Conservation (phyloP, 1,140 invertebrate species). For the Nymphalis io region DNA sequence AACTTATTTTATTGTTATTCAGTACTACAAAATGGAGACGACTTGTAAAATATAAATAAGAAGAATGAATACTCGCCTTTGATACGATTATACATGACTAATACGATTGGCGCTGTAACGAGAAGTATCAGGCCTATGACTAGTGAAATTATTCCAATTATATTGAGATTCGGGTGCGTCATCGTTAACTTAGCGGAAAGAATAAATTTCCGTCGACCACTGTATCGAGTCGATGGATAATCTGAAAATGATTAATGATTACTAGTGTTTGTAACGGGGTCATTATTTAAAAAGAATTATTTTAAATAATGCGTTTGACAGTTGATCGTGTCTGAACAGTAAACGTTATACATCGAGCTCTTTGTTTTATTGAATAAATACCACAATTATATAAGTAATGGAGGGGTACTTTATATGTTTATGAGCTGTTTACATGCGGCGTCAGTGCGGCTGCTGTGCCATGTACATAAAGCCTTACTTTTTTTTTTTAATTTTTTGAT, state of each 20-base stretch:
- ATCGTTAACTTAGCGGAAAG: background rate
- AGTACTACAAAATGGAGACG: too few species aligned
- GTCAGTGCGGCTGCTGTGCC: too few species aligned
- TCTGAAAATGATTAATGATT: conserved; percentile 1
- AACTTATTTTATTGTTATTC: too few species aligned
- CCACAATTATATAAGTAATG: too few species aligned
- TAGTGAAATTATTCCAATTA: background rate
- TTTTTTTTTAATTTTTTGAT: too few species aligned
- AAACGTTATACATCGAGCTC: too few species aligned
- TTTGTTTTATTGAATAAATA: too few species aligned
- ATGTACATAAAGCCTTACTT: too few species aligned
- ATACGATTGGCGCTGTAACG: background rate
- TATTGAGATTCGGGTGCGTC: background rate
- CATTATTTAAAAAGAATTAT: conserved; percentile 4
- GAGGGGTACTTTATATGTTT: too few species aligned
- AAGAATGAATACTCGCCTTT: background rate
- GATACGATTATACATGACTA: background rate
- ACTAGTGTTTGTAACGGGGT: background rate
- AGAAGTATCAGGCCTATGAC: background rate
- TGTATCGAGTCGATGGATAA: background rate
- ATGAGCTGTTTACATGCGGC: too few species aligned
- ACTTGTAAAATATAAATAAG: background rate
- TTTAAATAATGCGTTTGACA: conserved; percentile 5
- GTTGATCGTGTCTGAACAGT: conserved; percentile 12
- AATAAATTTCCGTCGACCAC: conserved; percentile 5